Evolutionary conservation across 53 echinoderm and acorn worm species (phyloP), one percentile per base, ranked within the genome.

Genomic region (Zoroaster sp.): DNA sequence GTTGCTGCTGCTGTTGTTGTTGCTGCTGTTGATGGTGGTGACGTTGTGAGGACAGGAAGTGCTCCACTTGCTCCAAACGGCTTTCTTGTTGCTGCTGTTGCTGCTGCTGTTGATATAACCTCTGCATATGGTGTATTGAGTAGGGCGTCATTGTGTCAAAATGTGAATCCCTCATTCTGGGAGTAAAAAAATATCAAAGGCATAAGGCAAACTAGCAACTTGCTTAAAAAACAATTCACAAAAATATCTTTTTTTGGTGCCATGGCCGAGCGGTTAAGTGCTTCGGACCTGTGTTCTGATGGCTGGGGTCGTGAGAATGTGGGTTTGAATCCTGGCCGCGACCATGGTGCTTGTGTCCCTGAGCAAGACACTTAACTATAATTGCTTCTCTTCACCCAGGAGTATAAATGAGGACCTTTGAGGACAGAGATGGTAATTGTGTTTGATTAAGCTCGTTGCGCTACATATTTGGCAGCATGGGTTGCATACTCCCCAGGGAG

Each of bases 41-140:
- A 4, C 72, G 92, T 38, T 77, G 85, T 11, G 71, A 46, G 28
- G 85, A 51, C 8, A 70, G 36, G 52, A 85, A 71, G 8, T 85
- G 85, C 51, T 85, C 71, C 21, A 71, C 36, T 35, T 85, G 85
- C 37, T 85, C 71, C 49, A 71, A 35, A 18, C 36, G 85, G 37
- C 51, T 70, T 46, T 85, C 71, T 43, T 42, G 74, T 40, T 87
- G 78, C 40, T 70, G 74, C 54, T 94, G 94, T 9, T 83, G 88
- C 51, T 78, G 88, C 78, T 93, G 91, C 72, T 88, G 91, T 10
- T 87, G 89, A 39, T 88, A 91, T 35, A 89, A n/a, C 25, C 92
- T 89, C 69, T 77, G 80, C 86, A 73, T 74, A 40, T 80, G 88
- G 49, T 68, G 66, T 2, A 76, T 21, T 0, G 85, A 71, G 35